These are phyloP conservation scores for Iselma pallidipennis DNA, from an alignment of 2,888 invertebrate species.

Conservation along the genomic window DNA sequence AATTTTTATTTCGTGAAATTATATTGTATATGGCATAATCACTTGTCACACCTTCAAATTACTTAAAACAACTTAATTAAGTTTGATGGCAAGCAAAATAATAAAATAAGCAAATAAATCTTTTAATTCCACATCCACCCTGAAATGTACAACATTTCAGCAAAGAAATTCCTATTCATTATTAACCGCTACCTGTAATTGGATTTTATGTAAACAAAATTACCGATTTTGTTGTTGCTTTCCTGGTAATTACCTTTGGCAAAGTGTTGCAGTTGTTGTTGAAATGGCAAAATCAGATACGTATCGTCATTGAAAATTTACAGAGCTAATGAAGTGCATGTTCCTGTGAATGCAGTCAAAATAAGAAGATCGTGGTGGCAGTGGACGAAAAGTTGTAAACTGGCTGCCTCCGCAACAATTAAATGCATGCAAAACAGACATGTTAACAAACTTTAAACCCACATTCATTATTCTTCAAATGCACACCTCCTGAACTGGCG, in stretches of 20 bases:
- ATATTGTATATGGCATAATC: neutral
- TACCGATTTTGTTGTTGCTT: too few species aligned
- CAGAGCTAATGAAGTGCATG: neutral
- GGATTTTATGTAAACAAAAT: too few species aligned
- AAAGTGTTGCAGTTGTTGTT: too few species aligned
- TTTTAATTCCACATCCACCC: too few species aligned
- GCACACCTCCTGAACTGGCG: neutral
- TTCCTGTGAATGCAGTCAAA: conserved; percentile 20
- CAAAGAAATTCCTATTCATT: too few species aligned
- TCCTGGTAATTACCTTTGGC: too few species aligned
- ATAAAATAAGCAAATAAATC: neutral
- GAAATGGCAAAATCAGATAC: too few species aligned
- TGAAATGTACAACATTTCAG: too few species aligned
- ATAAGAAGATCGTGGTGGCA: conserved; percentile 32
- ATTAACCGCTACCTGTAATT: too few species aligned
- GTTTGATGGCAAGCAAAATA: neutral
- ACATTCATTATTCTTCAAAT: conserved; percentile 38
- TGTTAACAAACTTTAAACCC: conserved; percentile 43
- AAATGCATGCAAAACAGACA: conserved; percentile 43
- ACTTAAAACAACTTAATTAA: neutral
- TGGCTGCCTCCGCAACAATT: conserved; percentile 37
- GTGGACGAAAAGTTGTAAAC: conserved; percentile 40
- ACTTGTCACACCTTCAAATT: neutral
- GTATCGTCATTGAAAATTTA: too few species aligned
- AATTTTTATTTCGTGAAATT: neutral